Evolutionary conservation across 1,140 invertebrate genomes (phyloP).

Genomic region (Temnothorax longispinosus): DNA sequence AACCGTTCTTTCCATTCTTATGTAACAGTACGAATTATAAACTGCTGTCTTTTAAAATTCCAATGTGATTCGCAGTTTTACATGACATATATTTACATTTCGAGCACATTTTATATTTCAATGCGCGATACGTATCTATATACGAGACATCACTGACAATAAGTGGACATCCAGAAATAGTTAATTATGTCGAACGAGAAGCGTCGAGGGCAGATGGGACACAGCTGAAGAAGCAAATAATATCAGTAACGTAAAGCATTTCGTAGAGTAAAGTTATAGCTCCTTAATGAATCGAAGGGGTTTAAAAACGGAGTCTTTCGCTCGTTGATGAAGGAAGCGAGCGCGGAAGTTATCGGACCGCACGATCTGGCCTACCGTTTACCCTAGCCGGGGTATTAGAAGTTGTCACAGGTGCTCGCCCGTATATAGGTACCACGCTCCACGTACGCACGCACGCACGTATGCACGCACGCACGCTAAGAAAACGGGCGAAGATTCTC

Average conservation of each 20-base stretch:
- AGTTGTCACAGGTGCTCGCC: conserved; percentile 71
- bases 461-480: conserved; percentile 29
- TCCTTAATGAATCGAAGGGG: conserved; percentile 68
- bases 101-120: neutral
- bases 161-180: neutral
- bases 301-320: conserved; percentile 60
- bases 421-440: conserved; percentile 67
- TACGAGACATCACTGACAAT: neutral
- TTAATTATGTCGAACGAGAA: conserved; percentile 13
- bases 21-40: too few relatives aligned
- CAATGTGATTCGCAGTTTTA: too few relatives aligned
- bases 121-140: neutral
- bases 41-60: too few relatives aligned
- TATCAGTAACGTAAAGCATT: conserved; percentile 57
- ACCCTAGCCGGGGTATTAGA: conserved; percentile 69
- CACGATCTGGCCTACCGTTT: conserved; percentile 73
- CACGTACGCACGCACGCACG: conserved; percentile 33
- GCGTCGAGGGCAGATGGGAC: conserved; percentile 20
- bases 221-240: conserved; percentile 26
- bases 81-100: neutral
- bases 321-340: conserved; percentile 57
- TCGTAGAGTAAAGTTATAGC: conserved; percentile 54
- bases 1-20: too few relatives aligned
- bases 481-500: conserved; percentile 46
- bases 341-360: conserved; percentile 64